Evolutionary conservation across 2,797 vertebrate genomes (phyloP).

Genomic region (Chiloscyllium punctatum): DNA sequence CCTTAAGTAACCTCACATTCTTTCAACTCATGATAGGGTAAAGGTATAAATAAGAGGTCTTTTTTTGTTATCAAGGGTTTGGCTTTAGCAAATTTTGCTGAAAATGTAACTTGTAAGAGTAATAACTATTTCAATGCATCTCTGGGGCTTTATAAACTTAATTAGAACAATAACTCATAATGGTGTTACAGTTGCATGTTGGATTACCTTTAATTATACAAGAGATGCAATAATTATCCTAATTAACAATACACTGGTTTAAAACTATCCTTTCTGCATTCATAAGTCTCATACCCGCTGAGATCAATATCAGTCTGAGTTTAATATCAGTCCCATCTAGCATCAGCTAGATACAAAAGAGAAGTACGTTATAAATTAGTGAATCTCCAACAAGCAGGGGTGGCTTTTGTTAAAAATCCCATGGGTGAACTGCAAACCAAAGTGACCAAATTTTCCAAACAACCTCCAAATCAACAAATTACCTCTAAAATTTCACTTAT

Average conservation of each 20-base stretch:
- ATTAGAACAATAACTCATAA: slow-evolving; percentile 26
- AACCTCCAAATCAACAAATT: too few species aligned
- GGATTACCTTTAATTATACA: slow-evolving; percentile 38
- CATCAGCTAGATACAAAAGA: slow-evolving; percentile 1
- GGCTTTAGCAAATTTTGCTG: slow-evolving; percentile 1
- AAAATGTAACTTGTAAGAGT: slow-evolving; percentile 19
- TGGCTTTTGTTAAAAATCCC: background rate
- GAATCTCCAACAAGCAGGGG: background rate
- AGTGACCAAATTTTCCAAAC: too few species aligned
- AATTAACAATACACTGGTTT: slow-evolving; percentile 29
- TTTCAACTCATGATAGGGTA: slow-evolving; percentile 7
- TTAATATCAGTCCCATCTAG: background rate
- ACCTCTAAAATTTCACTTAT: background rate
- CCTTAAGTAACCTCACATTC: background rate
- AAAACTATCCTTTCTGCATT: slow-evolving; percentile 21
- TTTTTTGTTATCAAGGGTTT: slow-evolving; percentile 8
- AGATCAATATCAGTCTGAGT: background rate
- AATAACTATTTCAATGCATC: slow-evolving; percentile 19
- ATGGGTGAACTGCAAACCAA: background rate
- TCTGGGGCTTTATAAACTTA: slow-evolving; percentile 37
- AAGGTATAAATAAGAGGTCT: slow-evolving; percentile 23
- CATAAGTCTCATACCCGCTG: background rate
- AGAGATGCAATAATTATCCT: slow-evolving; percentile 36
- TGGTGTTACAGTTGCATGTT: slow-evolving; percentile 35
- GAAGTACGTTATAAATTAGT: background rate